Conservation (phyloP, 2,888 invertebrate species). For the Drosophila emarginata region DNA sequence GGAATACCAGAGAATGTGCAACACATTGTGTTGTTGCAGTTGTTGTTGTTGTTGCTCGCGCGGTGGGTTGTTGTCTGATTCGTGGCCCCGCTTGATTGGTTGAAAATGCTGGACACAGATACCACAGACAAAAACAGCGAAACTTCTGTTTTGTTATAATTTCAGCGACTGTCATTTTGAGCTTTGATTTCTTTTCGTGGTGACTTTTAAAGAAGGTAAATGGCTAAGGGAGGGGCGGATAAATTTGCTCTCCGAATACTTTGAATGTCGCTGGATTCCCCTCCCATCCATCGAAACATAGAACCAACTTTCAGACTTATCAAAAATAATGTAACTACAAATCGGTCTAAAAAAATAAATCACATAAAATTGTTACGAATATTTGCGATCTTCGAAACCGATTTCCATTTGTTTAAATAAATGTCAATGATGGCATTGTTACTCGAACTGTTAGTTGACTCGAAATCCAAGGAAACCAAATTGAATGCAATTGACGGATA, state of each 20-base stretch:
- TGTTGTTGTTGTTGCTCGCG: conserved; percentile 11
- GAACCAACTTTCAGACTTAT: too few species aligned
- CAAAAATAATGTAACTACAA: too few species aligned
- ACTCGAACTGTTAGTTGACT: too few species aligned
- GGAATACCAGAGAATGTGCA: conserved; percentile 68
- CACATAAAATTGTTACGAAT: too few species aligned
- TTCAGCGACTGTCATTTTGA: conserved; percentile 69
- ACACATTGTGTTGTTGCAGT: conserved; percentile 59
- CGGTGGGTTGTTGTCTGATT: conserved; percentile 39
- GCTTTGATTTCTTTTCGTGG: conserved; percentile 55
- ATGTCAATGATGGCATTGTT: too few species aligned
- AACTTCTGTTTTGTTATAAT: conserved; percentile 69
- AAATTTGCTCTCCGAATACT: background rate
- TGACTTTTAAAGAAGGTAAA: background rate
- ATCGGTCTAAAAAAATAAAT: too few species aligned
- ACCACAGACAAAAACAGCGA: conserved; percentile 18
- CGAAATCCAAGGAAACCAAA: too few species aligned
- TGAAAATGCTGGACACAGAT: conserved; percentile 10
- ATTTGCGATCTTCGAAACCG: too few species aligned
- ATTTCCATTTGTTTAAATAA: too few species aligned
- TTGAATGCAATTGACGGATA: too few species aligned
- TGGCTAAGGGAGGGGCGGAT: background rate
- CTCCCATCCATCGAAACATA: too few species aligned
- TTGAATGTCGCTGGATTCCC: background rate
- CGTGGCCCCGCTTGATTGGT: conserved; percentile 49